A percentile compares a stretch with the other conserved stretches of the same genome.
Evolutionary conservation across 1,140 invertebrate species (phyloP).

Genomic region (Centruroides vittatus): DNA sequence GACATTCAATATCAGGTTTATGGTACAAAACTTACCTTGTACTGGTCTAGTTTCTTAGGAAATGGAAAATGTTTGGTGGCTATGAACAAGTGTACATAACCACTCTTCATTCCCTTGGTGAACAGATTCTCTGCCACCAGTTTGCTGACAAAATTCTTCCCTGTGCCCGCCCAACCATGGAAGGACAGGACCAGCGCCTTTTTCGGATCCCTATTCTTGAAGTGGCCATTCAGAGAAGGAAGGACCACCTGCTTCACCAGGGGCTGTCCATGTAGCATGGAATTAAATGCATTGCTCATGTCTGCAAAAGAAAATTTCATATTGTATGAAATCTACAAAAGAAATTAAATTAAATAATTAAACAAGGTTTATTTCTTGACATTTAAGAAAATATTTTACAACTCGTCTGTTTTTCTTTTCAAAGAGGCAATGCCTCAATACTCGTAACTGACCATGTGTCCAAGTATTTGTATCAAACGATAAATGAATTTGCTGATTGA

Average conservation of each 20-base stretch:
- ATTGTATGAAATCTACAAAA: too few relatives aligned
- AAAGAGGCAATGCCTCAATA: too few relatives aligned
- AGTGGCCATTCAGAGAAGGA: constrained; percentile 24
- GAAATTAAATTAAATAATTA: too few relatives aligned
- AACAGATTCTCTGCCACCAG: constrained; percentile 66
- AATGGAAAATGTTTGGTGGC: constrained; percentile 62
- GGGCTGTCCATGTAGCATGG: constrained; percentile 31
- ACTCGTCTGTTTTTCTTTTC: too few relatives aligned
- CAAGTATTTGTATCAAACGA: too few relatives aligned
- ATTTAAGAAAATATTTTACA: too few relatives aligned
- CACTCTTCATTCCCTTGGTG: constrained; percentile 51
- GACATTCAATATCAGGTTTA: too few relatives aligned
- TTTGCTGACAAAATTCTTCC: constrained; percentile 73
- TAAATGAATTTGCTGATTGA: too few relatives aligned
- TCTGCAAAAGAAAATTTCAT: constrained; percentile 16
- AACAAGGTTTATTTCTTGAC: too few relatives aligned
- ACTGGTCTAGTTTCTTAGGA: constrained; percentile 28
- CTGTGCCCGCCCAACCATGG: constrained; percentile 65
- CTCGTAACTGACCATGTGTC: too few relatives aligned
- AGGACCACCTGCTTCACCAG: constrained; percentile 25
- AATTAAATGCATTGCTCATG: constrained; percentile 20
- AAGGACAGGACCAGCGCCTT: constrained; percentile 34
- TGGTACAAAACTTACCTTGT: constrained; percentile 29
- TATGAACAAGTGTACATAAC: constrained; percentile 65
- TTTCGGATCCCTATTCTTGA: constrained; percentile 24